Evolutionary conservation across 1,140 invertebrate genomes (phyloP).

Genomic region (Tachypleus tridentatus): DNA sequence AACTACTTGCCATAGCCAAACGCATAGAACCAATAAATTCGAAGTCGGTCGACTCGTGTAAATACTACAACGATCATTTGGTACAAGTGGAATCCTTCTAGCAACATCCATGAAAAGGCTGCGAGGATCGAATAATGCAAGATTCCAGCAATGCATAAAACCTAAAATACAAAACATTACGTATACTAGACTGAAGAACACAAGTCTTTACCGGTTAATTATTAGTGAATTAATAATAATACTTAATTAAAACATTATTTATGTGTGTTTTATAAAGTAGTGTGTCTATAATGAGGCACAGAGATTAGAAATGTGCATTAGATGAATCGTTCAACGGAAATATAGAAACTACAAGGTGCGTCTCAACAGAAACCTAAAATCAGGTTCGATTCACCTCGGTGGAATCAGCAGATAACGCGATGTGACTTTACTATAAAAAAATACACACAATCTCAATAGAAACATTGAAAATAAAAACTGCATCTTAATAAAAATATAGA

Average conservation of each 20-base stretch:
- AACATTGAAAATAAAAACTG: too few species aligned
- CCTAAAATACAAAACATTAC: constrained; percentile 6
- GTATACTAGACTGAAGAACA: not conserved
- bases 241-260: not conserved
- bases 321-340: not conserved
- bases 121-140: constrained; percentile 36
- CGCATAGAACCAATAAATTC: not conserved
- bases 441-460: too few species aligned
- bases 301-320: not conserved
- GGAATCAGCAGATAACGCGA: too few species aligned
- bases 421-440: too few species aligned
- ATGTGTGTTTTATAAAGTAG: not conserved
- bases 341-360: constrained; percentile 1
- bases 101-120: constrained; percentile 38
- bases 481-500: too few species aligned
- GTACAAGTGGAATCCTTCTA: constrained; percentile 39
- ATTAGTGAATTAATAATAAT: not conserved
- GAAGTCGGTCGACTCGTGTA: constrained; percentile 1
- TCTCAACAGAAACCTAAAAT: too few species aligned
- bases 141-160: constrained; percentile 33
- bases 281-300: not conserved
- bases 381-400: too few species aligned
- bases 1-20: not conserved
- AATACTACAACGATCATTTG: constrained; percentile 40
- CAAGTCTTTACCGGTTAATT: not conserved